phyloP scores from a whole-genome alignment of 1,140 invertebrate species.

The Vanessa atalanta region DNA sequence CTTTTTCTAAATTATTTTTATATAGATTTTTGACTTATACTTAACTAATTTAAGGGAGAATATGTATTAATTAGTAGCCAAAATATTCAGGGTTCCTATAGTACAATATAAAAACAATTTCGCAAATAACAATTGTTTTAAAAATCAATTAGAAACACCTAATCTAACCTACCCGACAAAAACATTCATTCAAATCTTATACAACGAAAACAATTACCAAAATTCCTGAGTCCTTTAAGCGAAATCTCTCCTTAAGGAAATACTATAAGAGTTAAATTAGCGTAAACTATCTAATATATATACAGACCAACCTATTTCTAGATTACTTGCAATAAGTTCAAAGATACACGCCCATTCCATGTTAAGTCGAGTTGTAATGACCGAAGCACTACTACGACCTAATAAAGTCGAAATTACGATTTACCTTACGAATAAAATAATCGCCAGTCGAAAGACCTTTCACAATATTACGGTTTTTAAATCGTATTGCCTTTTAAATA shows the following conservation, averaged over 20 bases:
- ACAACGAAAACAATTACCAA: slow-evolving; percentile 13
- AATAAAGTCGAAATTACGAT: slow-evolving; percentile 46
- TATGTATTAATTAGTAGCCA: too few relatives aligned
- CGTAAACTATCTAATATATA: not conserved
- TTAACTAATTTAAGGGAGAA: too few relatives aligned
- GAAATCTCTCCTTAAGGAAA: not conserved
- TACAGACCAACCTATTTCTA: slow-evolving; percentile 11
- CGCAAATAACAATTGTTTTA: too few relatives aligned
- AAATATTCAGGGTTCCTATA: too few relatives aligned
- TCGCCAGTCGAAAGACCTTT: slow-evolving; percentile 31
- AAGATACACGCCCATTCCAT: slow-evolving; percentile 41
- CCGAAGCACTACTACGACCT: slow-evolving; percentile 41
- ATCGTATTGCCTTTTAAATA: slow-evolving; percentile 24
- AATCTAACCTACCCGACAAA: not conserved
- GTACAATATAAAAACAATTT: too few relatives aligned
- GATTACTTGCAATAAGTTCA: slow-evolving; percentile 41
- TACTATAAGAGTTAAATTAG: not conserved
- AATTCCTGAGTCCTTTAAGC: not conserved
- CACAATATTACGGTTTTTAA: not conserved
- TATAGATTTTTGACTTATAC: too few relatives aligned
- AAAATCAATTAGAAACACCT: not conserved
- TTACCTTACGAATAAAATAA: slow-evolving; percentile 34
- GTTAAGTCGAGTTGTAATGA: slow-evolving; percentile 39
- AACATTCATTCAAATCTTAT: not conserved
- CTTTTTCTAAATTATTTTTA: too few relatives aligned